Evolutionary conservation across 1,140 invertebrate genomes (phyloP), one percentile per base, ranked within the genome.

Genomic region (Radopholus similis): DNA sequence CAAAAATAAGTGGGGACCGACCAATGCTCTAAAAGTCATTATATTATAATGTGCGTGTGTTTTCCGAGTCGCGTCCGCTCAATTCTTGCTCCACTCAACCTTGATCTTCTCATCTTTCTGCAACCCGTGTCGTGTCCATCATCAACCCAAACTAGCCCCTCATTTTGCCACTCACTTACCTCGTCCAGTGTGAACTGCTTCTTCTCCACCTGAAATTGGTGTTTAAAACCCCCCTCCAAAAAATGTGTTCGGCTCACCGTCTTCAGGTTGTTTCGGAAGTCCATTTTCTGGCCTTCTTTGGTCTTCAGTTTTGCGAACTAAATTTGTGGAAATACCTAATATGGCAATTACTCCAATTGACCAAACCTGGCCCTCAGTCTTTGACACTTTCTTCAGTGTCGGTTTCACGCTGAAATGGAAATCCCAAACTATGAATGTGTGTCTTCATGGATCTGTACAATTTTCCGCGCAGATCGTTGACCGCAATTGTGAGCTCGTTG

Each of bases 391-490:
- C 87, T 96, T 96, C 83, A 98, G 86, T 73, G 94, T 92, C 81
- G 95, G 95, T 86, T 98, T 98, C 84, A 97, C 90, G 88, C 85
- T 86, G 51, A 37, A 75, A 72, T 49, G 30, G 30, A 59, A 59
- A 59, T n/a, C 8, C 15, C 18, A 11, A 9, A 28, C 4, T 26
- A 42, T 18, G 21, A 49, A 62, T 9, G 13, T 40, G 38, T 26
- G 30, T 6, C 13, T 3, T 26, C 42, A 51, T 9, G 30, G 1
- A 13, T 86, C 92, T 92, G 93, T 89, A 96, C 93, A 98, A 98
- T 90, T 97, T 97, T 84, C 95, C 95, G 87, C 95, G 90, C 83
- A 97, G 90, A 87, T 98, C 95, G 86, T 97, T 98, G 79, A 98
- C 95, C 88, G 96, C 93, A 86, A 93, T 91, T 87, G 95, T 97